Evolutionary conservation across 2,797 vertebrate genomes (phyloP).

Genomic region (Poeciliopsis presidionis): DNA sequence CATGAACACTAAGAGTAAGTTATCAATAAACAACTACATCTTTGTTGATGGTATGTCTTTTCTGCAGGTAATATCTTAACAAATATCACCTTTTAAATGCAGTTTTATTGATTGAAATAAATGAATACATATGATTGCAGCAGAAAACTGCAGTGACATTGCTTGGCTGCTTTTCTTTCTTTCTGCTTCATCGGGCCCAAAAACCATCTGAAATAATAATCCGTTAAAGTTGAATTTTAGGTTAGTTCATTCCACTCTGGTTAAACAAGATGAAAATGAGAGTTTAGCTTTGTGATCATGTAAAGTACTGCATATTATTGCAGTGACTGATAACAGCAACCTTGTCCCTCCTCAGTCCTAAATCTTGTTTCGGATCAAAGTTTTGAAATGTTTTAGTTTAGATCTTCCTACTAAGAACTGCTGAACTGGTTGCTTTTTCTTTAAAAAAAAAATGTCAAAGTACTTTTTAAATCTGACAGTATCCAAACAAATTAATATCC

Average conservation of each 20-base stretch:
- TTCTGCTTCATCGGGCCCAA: not conserved
- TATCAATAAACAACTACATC: not conserved
- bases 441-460: not conserved
- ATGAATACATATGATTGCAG: not conserved
- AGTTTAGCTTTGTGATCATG: not conserved
- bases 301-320: not conserved
- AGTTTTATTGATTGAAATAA: not conserved
- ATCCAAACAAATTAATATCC: not conserved
- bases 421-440: not conserved
- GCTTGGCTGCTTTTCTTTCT: not conserved
- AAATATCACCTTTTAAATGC: not conserved
- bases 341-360: not conserved
- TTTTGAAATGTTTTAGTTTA: not conserved
- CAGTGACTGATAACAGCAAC: not conserved
- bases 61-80: not conserved
- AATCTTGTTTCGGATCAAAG: not conserved
- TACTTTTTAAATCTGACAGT: not conserved
- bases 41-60: not conserved
- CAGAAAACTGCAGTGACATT: not conserved
- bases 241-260: not conserved
- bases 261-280: not conserved
- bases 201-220: not conserved
- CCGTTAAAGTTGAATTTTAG: not conserved
- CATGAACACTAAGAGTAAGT: conserved; percentile 87
- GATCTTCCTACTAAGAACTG: not conserved